phyloP scores from a whole-genome alignment of 2,797 vertebrate species.

The Choloepus didactylus region DNA sequence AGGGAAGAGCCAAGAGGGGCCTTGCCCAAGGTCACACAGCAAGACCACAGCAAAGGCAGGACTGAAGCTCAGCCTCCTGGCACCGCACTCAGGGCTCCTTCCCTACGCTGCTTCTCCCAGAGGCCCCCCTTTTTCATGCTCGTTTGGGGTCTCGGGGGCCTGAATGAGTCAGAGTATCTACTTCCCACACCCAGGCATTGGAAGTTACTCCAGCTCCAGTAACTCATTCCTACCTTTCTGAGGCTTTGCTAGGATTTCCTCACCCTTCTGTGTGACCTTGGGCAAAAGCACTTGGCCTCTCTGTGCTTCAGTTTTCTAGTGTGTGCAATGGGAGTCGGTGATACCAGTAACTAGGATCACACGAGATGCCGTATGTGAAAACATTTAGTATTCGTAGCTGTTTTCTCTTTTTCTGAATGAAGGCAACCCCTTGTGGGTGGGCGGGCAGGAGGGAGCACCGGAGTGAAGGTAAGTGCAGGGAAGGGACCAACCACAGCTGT shows the following conservation, averaged over 20 bases:
- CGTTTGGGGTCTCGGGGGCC: neutral
- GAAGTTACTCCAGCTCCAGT: neutral
- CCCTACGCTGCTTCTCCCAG: fast-evolving
- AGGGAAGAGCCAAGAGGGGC: neutral
- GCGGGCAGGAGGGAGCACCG: neutral
- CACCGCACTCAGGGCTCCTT: neutral
- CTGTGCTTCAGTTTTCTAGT: neutral
- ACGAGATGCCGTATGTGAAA: neutral
- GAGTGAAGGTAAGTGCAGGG: neutral
- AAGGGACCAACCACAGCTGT: conserved; percentile 66
- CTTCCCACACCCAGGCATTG: neutral
- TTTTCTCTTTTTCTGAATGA: conserved; percentile 29
- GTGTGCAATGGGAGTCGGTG: neutral
- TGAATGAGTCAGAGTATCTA: neutral
- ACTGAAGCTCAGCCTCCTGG: neutral
- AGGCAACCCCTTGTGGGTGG: neutral
- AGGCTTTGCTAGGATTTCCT: neutral
- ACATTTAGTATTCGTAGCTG: neutral
- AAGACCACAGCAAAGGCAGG: neutral
- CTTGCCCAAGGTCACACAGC: neutral
- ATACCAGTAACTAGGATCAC: neutral
- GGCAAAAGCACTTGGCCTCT: neutral
- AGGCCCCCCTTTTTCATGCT: neutral
- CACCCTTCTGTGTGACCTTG: neutral
- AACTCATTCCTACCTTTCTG: neutral